phyloP scores from a whole-genome alignment of 1,140 invertebrate genomes.

The Megathymus violae region DNA sequence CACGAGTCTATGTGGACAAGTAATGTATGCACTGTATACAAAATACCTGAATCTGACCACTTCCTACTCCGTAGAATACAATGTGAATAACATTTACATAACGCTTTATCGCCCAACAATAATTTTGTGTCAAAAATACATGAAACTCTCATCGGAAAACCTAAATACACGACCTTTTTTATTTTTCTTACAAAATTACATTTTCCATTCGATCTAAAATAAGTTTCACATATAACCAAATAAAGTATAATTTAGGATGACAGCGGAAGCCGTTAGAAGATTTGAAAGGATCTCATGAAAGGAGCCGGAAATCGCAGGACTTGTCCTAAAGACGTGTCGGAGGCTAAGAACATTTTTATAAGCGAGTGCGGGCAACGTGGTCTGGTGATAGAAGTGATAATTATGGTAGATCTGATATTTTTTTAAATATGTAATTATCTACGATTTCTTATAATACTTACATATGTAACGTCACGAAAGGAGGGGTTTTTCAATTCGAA shows the following conservation, averaged over 20 bases:
- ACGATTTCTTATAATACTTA: no score
- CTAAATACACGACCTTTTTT: conserved; percentile 45
- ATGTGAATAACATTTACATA: no score
- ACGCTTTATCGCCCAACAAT: conserved; percentile 20
- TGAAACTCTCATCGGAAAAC: conserved; percentile 48
- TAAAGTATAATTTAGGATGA: conserved; percentile 20
- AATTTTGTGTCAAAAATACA: conserved; percentile 43
- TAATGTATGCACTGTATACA: no score
- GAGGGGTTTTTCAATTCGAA: no score
- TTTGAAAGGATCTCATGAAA: conserved; percentile 48
- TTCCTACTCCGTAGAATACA: no score
- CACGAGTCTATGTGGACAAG: no score
- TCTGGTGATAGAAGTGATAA: no score
- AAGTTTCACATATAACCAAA: background rate
- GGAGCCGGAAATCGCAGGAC: conserved; percentile 47
- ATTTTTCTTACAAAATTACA: conserved; percentile 35
- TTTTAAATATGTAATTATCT: no score
- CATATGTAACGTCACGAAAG: no score
- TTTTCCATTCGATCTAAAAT: conserved; percentile 6
- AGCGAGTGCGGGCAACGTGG: conserved; percentile 17
- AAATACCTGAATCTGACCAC: no score
- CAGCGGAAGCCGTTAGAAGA: conserved; percentile 32
- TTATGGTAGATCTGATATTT: no score
- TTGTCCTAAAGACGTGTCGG: conserved; percentile 42
- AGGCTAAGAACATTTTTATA: conserved; percentile 22